A percentile compares a stretch with the other conserved stretches of the same genome.
Conservation (phyloP, 2,888 invertebrate species). For the Luffia ferchaultella region DNA sequence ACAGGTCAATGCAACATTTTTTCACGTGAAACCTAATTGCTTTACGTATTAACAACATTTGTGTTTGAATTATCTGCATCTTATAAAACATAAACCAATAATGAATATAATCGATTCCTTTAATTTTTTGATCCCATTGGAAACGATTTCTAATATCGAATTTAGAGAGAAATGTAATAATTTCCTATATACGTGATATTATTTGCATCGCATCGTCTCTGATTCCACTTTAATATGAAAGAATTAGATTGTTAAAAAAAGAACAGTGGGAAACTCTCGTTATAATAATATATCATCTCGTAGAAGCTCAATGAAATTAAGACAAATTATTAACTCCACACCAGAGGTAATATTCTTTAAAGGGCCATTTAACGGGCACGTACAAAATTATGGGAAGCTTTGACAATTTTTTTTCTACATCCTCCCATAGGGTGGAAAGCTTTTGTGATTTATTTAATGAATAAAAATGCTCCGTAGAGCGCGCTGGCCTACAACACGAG, state of each 20-base stretch:
- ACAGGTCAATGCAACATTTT: too few species aligned
- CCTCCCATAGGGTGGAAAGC: conserved; percentile 36
- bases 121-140: too few species aligned
- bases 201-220: too few species aligned
- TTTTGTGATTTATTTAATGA: conserved; percentile 60
- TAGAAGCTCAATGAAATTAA: conserved; percentile 35
- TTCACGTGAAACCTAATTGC: too few species aligned
- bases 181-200: too few species aligned
- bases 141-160: too few species aligned
- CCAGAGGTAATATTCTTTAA: conserved; percentile 43
- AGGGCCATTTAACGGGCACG: conserved; percentile 40
- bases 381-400: conserved; percentile 58
- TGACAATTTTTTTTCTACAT: conserved; percentile 56
- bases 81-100: too few species aligned
- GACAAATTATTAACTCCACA: conserved; percentile 48
- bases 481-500: conserved; percentile 23
- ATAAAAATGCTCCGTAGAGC: conserved; percentile 50
- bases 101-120: too few species aligned
- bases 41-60: too few species aligned
- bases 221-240: background rate
- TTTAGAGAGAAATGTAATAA: too few species aligned
- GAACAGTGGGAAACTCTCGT: background rate
- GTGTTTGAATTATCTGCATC: too few species aligned
- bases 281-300: background rate
- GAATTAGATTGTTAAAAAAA: background rate